Conservation (phyloP, 2,888 invertebrate species). For the Himalopsyche anomala region DNA sequence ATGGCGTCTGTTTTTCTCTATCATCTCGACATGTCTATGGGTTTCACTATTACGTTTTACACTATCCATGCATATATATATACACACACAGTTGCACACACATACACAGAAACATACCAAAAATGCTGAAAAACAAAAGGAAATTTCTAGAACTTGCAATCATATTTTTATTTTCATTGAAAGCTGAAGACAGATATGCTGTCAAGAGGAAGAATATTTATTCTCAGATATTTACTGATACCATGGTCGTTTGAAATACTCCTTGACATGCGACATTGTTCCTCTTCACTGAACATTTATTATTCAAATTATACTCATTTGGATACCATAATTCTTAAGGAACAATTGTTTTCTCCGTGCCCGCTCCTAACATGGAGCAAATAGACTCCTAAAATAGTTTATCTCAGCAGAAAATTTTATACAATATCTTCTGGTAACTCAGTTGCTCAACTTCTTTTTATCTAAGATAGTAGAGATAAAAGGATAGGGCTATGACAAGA, state of each 20-base stretch:
- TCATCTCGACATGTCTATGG: constrained; percentile 34
- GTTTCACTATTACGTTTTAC: constrained; percentile 25
- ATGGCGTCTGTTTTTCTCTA: constrained; percentile 30
- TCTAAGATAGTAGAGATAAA: too few species aligned
- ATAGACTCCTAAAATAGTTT: too few species aligned
- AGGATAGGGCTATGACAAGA: too few species aligned
- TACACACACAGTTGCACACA: background rate
- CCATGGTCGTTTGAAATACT: background rate
- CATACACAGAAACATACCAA: background rate
- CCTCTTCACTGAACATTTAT: too few species aligned
- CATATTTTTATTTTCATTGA: background rate
- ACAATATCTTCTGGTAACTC: too few species aligned
- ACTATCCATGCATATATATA: background rate
- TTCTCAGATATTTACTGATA: background rate
- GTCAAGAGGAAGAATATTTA: background rate
- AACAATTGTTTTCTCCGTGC: too few species aligned
- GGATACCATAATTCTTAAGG: too few species aligned
- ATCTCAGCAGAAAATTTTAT: too few species aligned
- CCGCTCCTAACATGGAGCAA: too few species aligned
- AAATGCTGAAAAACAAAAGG: constrained; percentile 31
- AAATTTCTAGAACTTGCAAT: background rate
- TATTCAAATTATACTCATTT: too few species aligned
- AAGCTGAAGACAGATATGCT: background rate
- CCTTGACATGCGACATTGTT: too few species aligned
- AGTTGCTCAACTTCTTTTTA: too few species aligned